These are phyloP conservation scores for Siniperca undulata DNA, from an alignment of 2,797 vertebrate species.

Conservation along the genomic window DNA sequence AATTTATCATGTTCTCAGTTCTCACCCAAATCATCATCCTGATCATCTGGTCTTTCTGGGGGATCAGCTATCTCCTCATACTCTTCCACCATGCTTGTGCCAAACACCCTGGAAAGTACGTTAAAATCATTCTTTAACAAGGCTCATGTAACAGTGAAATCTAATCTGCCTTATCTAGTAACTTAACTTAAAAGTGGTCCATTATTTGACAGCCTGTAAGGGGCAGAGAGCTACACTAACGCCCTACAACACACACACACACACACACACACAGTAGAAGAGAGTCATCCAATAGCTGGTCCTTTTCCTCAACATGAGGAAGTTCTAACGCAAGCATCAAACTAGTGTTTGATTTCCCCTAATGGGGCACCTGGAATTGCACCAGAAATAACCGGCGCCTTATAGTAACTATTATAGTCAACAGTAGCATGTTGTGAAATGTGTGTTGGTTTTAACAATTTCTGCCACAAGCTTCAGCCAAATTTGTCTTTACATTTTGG, in stretches of 20 bases:
- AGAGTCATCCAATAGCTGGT: background rate
- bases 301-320: background rate
- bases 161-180: background rate
- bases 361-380: background rate
- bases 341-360: background rate
- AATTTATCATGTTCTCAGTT: conserved; percentile 46
- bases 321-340: background rate
- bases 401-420: background rate
- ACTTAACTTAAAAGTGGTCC: background rate
- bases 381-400: background rate
- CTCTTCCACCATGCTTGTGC: conserved; percentile 99
- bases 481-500: conserved; percentile 2
- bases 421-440: background rate
- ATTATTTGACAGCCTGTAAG: conserved; percentile 9
- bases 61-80: conserved; percentile 96
- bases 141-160: conserved; percentile 14
- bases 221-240: background rate
- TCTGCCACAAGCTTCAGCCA: background rate
- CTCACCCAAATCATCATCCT: conserved; percentile 94
- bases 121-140: conserved; percentile 4
- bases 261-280: background rate
- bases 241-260: background rate
- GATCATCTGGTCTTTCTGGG: conserved; percentile 90
- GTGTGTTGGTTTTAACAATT: background rate
- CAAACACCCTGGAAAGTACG: conserved; percentile 90